Evolutionary conservation across 2,888 invertebrate genomes (phyloP).

Genomic region (Drosophila acutilabella): DNA sequence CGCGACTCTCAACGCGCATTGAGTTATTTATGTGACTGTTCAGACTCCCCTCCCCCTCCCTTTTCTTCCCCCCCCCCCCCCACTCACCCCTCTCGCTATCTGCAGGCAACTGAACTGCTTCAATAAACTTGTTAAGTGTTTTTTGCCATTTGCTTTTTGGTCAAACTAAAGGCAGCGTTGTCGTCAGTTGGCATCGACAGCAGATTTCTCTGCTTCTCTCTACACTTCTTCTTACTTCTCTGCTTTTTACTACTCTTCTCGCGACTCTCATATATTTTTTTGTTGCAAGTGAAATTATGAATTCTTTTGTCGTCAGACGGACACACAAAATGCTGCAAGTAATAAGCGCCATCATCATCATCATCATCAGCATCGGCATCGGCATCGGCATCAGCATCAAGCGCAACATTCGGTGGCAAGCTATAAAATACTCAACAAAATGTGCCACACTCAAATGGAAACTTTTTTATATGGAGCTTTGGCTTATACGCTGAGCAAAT

Average conservation of each 20-base stretch:
- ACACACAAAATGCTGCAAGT: conserved; percentile 51
- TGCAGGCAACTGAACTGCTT: conserved; percentile 26
- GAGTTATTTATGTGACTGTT: conserved; percentile 60
- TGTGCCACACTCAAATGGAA: conserved; percentile 20
- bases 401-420: conserved; percentile 25
- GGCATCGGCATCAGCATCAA: conserved; percentile 26
- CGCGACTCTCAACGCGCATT: conserved; percentile 62
- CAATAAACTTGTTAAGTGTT: conserved; percentile 65
- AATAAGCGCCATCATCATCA: conserved; percentile 51
- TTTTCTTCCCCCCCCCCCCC: neutral
- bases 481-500: conserved; percentile 3
- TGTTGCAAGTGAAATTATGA: conserved; percentile 56
- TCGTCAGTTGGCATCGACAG: conserved; percentile 39
- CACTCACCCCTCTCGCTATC: neutral
- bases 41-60: neutral
- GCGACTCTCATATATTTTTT: neutral
- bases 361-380: conserved; percentile 4
- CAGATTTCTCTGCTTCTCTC: conserved; percentile 7
- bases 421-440: conserved; percentile 36
- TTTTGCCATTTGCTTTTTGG: conserved; percentile 47
- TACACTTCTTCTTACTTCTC: neutral
- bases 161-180: conserved; percentile 25
- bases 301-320: conserved; percentile 40
- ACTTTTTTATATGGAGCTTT: conserved; percentile 26
- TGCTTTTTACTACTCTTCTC: neutral